Evolutionary conservation across 2,888 invertebrate species (phyloP), one percentile per base, ranked within the genome.

Genomic region (Hirtodrosophila confusa): DNA sequence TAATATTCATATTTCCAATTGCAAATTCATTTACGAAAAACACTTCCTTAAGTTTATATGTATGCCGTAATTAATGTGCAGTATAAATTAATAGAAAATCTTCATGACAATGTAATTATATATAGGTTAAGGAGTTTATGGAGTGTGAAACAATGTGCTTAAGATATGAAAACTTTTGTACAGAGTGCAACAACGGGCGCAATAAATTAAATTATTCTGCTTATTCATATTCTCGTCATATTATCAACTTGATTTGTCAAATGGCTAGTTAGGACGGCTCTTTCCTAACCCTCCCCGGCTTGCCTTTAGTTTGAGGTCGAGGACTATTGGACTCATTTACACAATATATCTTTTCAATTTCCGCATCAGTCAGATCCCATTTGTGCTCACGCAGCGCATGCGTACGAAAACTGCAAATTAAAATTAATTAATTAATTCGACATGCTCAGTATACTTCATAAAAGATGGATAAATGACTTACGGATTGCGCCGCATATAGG

Each of bases 381-480:
- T 84, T 64, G 49, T 89, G 90, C 5, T 75, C 60, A 27, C 75
- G 73, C 1, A 68, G 44, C 3, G 79, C 74, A 70, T 89, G 90
- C 5, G 55, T 55, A 5, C 75, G 72, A 31, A 89, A 75, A 7
- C 89, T 89, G 50, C 6, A 39, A 43, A 5, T 6, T 1, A 1
- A 12, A 11, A 50, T n/a, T n/a, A 3, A 9, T 5, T 27, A 24
- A 12, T 35, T 8, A 23, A 17, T 6, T 9, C 0, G n/a, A 31
- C 3, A 6, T 6, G 4, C 3, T n/a, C 0, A 10, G 5, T 2
- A 17, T 29, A 27, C 1, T 24, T n/a, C 9, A 31, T 17, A 33
- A 5, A 4, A 17, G 17, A 17, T 17, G 17, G 17, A 17, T 17
- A 1, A 6, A 23, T 0, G 8, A 51, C 88, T 88, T 69, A 89